These are phyloP conservation scores for Drosophila kambysellisi DNA, from an alignment of 2,888 invertebrate genomes.

Conservation along the genomic window DNA sequence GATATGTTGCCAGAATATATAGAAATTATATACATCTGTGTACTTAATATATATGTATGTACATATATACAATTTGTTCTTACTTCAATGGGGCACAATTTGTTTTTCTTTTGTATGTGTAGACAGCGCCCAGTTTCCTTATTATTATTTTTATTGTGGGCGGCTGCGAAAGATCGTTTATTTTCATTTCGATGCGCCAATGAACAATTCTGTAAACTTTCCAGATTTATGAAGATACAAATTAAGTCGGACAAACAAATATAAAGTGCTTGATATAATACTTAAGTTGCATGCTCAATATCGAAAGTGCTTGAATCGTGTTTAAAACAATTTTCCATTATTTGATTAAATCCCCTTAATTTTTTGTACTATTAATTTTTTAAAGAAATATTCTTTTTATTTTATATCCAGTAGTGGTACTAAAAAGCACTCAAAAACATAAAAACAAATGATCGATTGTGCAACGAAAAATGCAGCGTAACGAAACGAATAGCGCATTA, in stretches of 20 bases:
- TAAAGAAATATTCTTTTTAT: not conserved
- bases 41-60: constrained; percentile 1
- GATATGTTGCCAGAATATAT: constrained; percentile 2
- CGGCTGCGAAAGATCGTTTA: constrained; percentile 47
- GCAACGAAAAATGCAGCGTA: constrained; percentile 37
- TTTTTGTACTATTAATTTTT: not conserved
- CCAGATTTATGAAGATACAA: constrained; percentile 43
- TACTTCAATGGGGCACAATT: constrained; percentile 60
- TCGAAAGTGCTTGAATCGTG: not conserved
- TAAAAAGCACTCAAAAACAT: constrained; percentile 11
- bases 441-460: constrained; percentile 49
- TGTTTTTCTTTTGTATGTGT: constrained; percentile 61
- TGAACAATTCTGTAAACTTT: constrained; percentile 35
- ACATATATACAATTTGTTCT: constrained; percentile 33
- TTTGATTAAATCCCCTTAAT: not conserved
- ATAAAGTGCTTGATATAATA: constrained; percentile 1
- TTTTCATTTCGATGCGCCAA: constrained; percentile 53
- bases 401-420: constrained; percentile 10
- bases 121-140: constrained; percentile 23
- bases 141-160: constrained; percentile 38
- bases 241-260: constrained; percentile 12
- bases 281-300: not conserved
- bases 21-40: constrained; percentile 8
- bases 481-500: constrained; percentile 50
- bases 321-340: not conserved